phyloP scores from a whole-genome alignment of 2,888 invertebrate species.

The Oligia fasciuncula region DNA sequence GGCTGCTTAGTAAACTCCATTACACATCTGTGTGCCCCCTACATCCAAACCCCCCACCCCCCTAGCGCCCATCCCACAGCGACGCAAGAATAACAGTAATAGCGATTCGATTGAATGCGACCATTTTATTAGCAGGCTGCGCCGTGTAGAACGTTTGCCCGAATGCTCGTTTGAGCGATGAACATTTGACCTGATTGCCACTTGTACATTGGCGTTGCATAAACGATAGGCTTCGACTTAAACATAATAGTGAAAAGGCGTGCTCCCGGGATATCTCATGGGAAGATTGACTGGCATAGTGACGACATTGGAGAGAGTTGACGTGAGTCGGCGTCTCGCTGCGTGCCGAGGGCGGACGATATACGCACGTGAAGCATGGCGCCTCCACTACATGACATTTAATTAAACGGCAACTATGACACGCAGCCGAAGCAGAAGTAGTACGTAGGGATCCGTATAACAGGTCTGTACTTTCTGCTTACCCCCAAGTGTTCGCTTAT shows the following conservation, averaged over 20 bases:
- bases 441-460: neutral
- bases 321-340: neutral
- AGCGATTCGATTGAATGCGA: neutral
- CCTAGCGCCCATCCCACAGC: neutral
- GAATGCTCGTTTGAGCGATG: neutral
- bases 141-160: neutral
- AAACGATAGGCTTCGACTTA: neutral
- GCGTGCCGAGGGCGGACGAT: neutral
- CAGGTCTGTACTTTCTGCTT: neutral
- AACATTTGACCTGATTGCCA: neutral
- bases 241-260: neutral
- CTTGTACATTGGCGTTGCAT: neutral
- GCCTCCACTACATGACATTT: neutral
- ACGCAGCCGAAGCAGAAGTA: neutral
- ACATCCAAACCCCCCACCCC: neutral
- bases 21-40: neutral
- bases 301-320: neutral
- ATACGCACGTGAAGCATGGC: neutral
- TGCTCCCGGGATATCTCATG: neutral
- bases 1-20: slow-evolving; percentile 21
- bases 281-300: neutral
- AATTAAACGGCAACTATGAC: neutral
- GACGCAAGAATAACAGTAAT: neutral
- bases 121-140: neutral
- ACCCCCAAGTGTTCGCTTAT: too few relatives aligned